Conservation (phyloP, 2,888 invertebrate genomes). For the Xestia rhomboidea region DNA sequence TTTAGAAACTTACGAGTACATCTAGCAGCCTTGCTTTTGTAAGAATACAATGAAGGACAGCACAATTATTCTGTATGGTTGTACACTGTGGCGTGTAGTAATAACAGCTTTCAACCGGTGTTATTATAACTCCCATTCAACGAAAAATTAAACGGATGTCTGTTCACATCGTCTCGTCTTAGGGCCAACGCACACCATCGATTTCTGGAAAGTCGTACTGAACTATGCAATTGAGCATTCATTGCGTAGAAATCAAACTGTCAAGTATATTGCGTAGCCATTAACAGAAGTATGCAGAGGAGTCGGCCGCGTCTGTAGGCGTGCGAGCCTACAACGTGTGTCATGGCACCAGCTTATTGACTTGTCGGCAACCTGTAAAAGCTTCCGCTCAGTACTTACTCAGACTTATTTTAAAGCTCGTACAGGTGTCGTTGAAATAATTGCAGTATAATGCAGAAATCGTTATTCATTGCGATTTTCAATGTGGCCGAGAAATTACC, state of each 20-base stretch:
- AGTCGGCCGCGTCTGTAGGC: background rate
- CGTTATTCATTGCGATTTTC: background rate
- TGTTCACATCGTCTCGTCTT: slow-evolving; percentile 5
- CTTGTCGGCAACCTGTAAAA: background rate
- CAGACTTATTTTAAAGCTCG: background rate
- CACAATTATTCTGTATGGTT: slow-evolving; percentile 17
- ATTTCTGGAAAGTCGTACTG: background rate
- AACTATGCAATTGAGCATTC: background rate
- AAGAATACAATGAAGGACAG: background rate
- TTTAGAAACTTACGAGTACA: background rate
- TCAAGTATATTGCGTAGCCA: slow-evolving; percentile 1
- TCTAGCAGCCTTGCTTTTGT: background rate
- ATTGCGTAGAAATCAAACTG: background rate
- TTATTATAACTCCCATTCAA: slow-evolving; percentile 50
- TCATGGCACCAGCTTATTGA: background rate
- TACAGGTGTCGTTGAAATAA: background rate
- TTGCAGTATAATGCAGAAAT: background rate
- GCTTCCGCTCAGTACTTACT: background rate
- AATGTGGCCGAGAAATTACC: background rate
- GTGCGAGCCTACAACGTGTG: background rate
- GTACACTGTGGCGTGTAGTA: slow-evolving; percentile 29
- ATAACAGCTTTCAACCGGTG: slow-evolving; percentile 38
- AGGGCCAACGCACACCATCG: background rate
- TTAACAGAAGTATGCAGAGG: slow-evolving; percentile 1
- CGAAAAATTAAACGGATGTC: slow-evolving; percentile 51